Conservation (phyloP, 2,797 vertebrate species). For the Limnodromus scolopaceus region DNA sequence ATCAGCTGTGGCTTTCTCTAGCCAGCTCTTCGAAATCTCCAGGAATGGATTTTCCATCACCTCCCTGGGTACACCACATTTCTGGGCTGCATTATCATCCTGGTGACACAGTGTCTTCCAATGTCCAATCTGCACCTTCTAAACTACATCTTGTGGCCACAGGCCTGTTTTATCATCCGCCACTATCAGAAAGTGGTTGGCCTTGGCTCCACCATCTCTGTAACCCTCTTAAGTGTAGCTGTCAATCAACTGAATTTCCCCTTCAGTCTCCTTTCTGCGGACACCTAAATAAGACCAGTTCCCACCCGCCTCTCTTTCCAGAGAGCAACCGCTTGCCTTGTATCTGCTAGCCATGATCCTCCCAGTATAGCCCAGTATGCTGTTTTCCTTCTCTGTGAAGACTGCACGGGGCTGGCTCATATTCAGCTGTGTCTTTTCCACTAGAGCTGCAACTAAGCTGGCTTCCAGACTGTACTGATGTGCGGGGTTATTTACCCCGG, state of each 20-base stretch:
- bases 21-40: not conserved
- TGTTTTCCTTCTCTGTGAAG: not conserved
- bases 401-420: fast-evolving
- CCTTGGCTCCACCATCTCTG: not conserved
- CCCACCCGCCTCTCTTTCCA: not conserved
- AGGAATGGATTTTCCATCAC: not conserved
- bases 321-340: not conserved
- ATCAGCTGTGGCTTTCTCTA: not conserved
- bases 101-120: not conserved
- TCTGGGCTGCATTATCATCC: not conserved
- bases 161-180: not conserved
- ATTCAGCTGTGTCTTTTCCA: not conserved
- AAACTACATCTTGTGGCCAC: not conserved
- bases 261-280: not conserved
- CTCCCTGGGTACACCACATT: not conserved
- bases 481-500: not conserved
- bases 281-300: not conserved
- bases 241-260: not conserved
- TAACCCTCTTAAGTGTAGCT: not conserved
- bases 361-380: not conserved
- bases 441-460: not conserved
- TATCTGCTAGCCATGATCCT: not conserved
- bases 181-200: not conserved
- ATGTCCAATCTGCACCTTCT: not conserved
- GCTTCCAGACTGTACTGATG: not conserved